These are phyloP conservation scores for Antheraea mylitta DNA, from an alignment of 1,140 invertebrate species.

Conservation along the genomic window DNA sequence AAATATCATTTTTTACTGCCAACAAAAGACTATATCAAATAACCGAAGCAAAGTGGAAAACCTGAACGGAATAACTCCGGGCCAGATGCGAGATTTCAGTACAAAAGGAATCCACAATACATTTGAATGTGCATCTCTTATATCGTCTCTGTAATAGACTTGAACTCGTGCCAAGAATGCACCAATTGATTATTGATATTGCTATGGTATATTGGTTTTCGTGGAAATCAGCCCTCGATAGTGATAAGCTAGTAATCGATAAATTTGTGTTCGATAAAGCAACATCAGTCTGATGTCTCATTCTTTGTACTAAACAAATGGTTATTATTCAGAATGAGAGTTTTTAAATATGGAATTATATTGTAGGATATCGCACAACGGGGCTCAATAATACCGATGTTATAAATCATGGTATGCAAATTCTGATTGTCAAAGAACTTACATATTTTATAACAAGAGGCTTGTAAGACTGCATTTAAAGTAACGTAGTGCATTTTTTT, in stretches of 20 bases:
- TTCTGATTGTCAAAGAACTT: no score
- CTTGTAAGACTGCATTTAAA: no score
- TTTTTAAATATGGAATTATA: no score
- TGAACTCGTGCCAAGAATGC: conserved; percentile 37
- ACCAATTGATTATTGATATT: conserved; percentile 44
- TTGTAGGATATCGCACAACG: no score
- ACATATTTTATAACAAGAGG: no score
- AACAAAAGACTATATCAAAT: conserved; percentile 4
- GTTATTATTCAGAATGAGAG: no score
- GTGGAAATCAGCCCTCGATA: conserved; percentile 24
- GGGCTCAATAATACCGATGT: no score
- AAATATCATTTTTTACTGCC: conserved; percentile 18
- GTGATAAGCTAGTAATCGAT: background rate
- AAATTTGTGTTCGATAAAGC: background rate
- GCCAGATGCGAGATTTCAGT: conserved; percentile 28
- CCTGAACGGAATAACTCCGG: conserved; percentile 11
- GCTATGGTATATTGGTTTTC: conserved; percentile 30
- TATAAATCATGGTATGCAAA: no score
- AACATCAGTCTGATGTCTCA: no score
- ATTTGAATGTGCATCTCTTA: conserved; percentile 39
- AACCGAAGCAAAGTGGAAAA: background rate
- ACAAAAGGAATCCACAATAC: conserved; percentile 36
- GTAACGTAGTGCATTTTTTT: no score
- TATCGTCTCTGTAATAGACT: conserved; percentile 37
- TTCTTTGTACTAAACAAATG: no score